These are phyloP conservation scores for Tyria jacobaeae DNA, from an alignment of 2,888 invertebrate species.

Conservation along the genomic window DNA sequence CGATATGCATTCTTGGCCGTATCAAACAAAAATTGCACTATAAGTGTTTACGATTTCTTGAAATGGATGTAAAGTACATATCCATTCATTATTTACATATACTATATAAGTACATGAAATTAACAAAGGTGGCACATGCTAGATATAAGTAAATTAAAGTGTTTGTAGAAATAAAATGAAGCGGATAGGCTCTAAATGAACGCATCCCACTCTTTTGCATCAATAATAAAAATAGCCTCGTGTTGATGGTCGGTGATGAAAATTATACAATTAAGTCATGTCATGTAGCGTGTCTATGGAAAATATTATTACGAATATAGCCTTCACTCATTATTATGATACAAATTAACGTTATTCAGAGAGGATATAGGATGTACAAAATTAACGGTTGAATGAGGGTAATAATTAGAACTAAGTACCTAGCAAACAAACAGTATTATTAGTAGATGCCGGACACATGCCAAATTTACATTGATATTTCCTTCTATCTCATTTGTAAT, in stretches of 20 bases:
- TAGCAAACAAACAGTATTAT: neutral
- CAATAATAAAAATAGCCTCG: conserved; percentile 8
- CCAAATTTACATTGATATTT: neutral
- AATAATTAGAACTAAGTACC: conserved; percentile 10
- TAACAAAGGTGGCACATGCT: neutral
- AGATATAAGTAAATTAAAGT: neutral
- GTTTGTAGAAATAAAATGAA: neutral
- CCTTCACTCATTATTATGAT: conserved; percentile 7
- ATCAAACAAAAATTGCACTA: too few relatives aligned
- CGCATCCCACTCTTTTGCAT: neutral
- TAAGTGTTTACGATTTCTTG: too few relatives aligned
- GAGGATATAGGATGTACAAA: conserved; percentile 1
- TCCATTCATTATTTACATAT: too few relatives aligned
- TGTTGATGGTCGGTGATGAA: conserved; percentile 5
- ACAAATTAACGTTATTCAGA: conserved; percentile 8
- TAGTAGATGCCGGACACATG: neutral
- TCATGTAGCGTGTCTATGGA: conserved; percentile 1
- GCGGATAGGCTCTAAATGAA: neutral
- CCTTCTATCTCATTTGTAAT: neutral
- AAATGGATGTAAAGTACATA: too few relatives aligned
- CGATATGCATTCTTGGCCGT: too few relatives aligned
- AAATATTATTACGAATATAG: conserved; percentile 11
- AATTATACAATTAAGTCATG: conserved; percentile 4
- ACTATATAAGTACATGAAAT: too few relatives aligned
- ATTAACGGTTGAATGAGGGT: conserved; percentile 8